phyloP scores from a whole-genome alignment of 92 coral and sea anemone genomes.

The Micromussa lordhowensis region DNA sequence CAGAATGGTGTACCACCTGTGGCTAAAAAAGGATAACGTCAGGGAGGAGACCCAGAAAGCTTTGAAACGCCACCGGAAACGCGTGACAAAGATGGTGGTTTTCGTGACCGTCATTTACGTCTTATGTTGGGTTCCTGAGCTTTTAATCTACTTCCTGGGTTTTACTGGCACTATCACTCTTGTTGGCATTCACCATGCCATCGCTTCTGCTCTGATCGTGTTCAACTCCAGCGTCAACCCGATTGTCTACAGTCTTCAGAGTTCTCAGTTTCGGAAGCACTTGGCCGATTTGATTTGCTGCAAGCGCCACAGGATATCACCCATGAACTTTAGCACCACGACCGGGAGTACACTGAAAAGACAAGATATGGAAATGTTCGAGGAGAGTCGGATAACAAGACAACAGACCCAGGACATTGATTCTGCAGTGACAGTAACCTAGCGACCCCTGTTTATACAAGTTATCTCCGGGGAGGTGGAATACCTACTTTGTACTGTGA shows the following conservation, averaged over 20 bases:
- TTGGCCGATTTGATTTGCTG: constrained; percentile 63
- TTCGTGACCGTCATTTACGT: constrained; percentile 58
- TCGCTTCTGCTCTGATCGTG: constrained; percentile 62
- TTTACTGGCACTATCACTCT: constrained; percentile 52
- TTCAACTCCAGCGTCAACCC: constrained; percentile 77
- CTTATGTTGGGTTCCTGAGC: constrained; percentile 67
- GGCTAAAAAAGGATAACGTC: constrained; percentile 52
- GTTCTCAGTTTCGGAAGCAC: constrained; percentile 63
- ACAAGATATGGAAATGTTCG: constrained; percentile 18
- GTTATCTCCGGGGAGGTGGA: neutral
- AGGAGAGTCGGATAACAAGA: neutral
- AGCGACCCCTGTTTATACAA: neutral
- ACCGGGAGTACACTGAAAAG: constrained; percentile 1
- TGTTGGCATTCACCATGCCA: constrained; percentile 55
- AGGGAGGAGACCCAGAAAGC: constrained; percentile 58
- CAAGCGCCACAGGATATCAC: constrained; percentile 18
- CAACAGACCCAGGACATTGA: constrained; percentile 14
- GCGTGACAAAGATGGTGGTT: constrained; percentile 68
- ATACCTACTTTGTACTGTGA: neutral
- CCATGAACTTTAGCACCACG: neutral
- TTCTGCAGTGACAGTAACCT: neutral
- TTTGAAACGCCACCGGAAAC: constrained; percentile 61
- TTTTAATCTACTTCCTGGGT: constrained; percentile 66
- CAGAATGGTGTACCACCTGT: constrained; percentile 68
- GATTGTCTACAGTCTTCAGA: constrained; percentile 65